A percentile compares a stretch with the other conserved stretches of the same genome.
These are phyloP conservation scores for Coelopa frigida DNA, from an alignment of 1,140 invertebrate species.

Conservation along the genomic window DNA sequence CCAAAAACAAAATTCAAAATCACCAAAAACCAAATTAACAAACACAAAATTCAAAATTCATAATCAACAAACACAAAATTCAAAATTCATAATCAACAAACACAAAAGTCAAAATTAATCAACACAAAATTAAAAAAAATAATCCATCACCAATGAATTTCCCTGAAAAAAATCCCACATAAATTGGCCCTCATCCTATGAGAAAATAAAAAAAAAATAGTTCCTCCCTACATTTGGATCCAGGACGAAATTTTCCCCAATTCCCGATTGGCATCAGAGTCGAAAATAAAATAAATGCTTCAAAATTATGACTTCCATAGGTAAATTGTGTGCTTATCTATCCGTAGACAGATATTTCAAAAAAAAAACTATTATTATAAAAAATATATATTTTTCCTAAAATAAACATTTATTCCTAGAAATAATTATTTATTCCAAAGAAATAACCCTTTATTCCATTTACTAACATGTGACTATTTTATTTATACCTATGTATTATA, in stretches of 20 bases:
- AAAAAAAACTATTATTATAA: conserved; percentile 2
- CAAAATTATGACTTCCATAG: conserved; percentile 44
- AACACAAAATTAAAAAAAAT: conserved; percentile 7
- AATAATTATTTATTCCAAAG: no score
- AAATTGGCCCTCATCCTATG: no score
- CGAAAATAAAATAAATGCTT: conserved; percentile 12
- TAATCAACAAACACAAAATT: conserved; percentile 4
- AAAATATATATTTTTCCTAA: background rate
- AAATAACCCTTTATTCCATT: no score
- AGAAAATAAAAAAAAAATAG: no score
- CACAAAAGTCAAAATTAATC: conserved; percentile 14
- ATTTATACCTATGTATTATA: no score
- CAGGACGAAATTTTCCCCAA: no score
- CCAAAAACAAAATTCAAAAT: no score
- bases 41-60: conserved; percentile 7
- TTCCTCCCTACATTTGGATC: no score
- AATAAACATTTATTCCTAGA: no score
- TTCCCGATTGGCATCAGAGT: conserved; percentile 16
- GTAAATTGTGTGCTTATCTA: conserved; percentile 26
- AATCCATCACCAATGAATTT: background rate
- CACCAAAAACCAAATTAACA: background rate
- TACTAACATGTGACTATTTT: no score
- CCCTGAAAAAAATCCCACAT: background rate
- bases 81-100: conserved; percentile 11
- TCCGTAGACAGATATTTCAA: conserved; percentile 1